Evolutionary conservation across 2,113 vertebrate genomes (phyloP).

Genomic region (Bolborhynchus lineola): DNA sequence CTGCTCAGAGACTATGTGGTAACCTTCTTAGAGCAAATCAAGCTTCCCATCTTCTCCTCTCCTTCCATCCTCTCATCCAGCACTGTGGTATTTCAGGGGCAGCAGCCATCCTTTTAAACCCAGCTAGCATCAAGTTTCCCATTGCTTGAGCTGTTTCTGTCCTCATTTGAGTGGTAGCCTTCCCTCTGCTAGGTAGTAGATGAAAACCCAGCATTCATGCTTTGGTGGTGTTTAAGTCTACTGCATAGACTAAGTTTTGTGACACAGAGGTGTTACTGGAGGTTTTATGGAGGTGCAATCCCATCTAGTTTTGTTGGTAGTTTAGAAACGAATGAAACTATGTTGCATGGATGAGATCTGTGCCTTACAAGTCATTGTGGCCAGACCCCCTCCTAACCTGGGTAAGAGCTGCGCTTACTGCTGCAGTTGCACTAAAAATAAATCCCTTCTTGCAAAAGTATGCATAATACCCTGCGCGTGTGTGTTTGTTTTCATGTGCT

Average conservation of each 20-base stretch:
- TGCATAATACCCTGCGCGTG: rapidly evolving
- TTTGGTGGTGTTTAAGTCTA: neutral
- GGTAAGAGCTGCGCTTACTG: neutral
- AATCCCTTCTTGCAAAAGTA: neutral
- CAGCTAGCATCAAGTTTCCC: neutral
- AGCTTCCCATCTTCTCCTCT: neutral
- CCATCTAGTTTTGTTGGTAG: neutral
- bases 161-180: rapidly evolving
- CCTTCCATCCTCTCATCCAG: neutral
- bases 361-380: neutral
- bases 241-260: neutral
- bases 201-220: neutral
- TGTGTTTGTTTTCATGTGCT: neutral
- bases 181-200: neutral
- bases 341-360: neutral
- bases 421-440: neutral
- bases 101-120: neutral
- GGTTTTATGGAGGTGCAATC: neutral
- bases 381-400: neutral
- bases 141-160: neutral
- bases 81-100: rapidly evolving
- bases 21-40: neutral
- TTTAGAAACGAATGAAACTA: neutral
- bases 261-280: neutral
- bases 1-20: neutral